Evolutionary conservation across 2,888 invertebrate genomes (phyloP), one percentile per base, ranked within the genome.

Genomic region (Drosophila infuscata): DNA sequence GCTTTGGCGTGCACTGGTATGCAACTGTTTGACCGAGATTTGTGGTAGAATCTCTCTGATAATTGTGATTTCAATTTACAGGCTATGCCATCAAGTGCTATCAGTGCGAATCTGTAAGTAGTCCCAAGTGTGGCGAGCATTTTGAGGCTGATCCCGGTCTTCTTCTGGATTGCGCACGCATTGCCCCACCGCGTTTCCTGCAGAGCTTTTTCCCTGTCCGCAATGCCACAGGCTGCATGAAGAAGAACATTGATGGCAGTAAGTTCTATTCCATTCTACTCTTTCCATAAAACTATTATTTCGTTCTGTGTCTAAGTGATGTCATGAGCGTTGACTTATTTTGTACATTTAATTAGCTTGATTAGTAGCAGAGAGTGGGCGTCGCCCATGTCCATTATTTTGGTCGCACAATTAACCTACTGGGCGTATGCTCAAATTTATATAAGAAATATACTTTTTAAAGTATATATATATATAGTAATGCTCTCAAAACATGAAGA

Each of bases 171-270:
- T 92, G 92, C 59, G 32, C 82, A 48, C 89, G 82, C 51, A 67
- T 88, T 7, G 65, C 88, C 25, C 84, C 92, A 25, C 93, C 93
- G n/a, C 88, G 91, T 38, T 91, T 81, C 81, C 76, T 91, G 59
- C 87, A 84, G 38, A 77, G 51, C 67, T 65, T 85, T 60, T 64
- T 89, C 71, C 64, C 80, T 6, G 71, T 79, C 17, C 88, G 82
- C 56, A 93, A 92, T 79, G 93, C 92, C 69, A 92, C 92, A 30
- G 93, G 93, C 57, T 92, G 92, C 87, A 90, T 93, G 91, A 92
- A 89, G 83, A 91, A 91, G 81, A 80, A 73, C 53, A 72, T 93
- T 54, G 91, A 91, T 15, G 74, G 79, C 60, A 70, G 92, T 92
- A 88, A 93, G 93, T 91, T 11, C 1, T 12, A 12, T 30, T 35